A percentile compares a stretch with the other conserved stretches of the same genome.
phyloP scores from a whole-genome alignment of 2,797 vertebrate genomes.

The Karalla daura region DNA sequence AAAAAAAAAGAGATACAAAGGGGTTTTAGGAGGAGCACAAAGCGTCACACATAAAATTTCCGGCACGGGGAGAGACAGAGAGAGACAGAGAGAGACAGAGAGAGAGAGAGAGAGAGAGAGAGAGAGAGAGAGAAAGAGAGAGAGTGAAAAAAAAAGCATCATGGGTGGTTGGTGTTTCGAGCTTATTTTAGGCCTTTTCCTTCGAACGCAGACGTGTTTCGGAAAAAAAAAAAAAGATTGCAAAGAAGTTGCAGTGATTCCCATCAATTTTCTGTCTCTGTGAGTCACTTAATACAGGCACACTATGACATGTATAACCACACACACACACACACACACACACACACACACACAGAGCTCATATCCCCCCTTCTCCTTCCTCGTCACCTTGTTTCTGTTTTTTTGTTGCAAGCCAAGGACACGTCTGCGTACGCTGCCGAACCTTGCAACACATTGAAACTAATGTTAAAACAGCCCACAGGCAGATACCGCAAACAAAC shows the following conservation, averaged over 20 bases:
- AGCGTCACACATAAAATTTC: constrained; percentile 60
- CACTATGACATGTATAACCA: constrained; percentile 42
- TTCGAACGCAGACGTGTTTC: constrained; percentile 56
- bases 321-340: not conserved
- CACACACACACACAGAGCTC: constrained; percentile 11
- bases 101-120: no score
- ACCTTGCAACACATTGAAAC: constrained; percentile 57
- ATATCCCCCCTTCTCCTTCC: constrained; percentile 43
- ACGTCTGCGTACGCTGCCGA: constrained; percentile 52
- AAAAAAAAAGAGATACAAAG: constrained; percentile 27
- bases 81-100: no score
- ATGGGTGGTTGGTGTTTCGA: constrained; percentile 63
- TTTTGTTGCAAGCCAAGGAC: constrained; percentile 44
- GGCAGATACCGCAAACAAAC: constrained; percentile 32
- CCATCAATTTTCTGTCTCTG: constrained; percentile 57
- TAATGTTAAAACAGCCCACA: constrained; percentile 42
- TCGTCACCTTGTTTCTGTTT: constrained; percentile 60
- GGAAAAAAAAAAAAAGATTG: constrained; percentile 65
- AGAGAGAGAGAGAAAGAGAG: no score
- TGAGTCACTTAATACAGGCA: constrained; percentile 71
- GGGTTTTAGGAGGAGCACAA: constrained; percentile 64
- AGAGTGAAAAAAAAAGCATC: constrained; percentile 44
- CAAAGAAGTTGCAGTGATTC: constrained; percentile 57
- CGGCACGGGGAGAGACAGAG: constrained; percentile 54
- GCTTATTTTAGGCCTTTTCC: constrained; percentile 68